Conservation (phyloP, 2,113 vertebrate genomes). For the Melanocharis versteri region DNA sequence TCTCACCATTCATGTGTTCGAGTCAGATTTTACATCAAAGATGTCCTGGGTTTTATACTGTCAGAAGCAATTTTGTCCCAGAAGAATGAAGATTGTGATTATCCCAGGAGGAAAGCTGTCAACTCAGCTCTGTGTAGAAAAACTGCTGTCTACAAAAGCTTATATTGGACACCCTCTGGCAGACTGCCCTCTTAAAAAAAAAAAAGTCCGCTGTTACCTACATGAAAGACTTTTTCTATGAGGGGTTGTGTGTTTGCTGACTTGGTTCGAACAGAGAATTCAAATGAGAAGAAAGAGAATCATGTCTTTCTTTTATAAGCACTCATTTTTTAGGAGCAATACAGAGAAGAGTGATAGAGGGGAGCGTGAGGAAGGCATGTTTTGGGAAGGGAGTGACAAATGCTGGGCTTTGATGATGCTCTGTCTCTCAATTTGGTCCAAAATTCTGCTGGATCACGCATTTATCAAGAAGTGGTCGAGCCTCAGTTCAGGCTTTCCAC, state of each 20-base stretch:
- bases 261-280: not conserved
- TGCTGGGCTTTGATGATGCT: not conserved
- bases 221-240: conserved; percentile 2
- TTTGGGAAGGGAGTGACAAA: not conserved
- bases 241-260: not conserved
- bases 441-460: fast-evolving
- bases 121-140: conserved; percentile 55
- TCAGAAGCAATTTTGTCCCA: conserved; percentile 66
- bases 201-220: conserved; percentile 8
- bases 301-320: not conserved
- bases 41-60: conserved; percentile 62
- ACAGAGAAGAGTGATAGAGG: not conserved
- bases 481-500: not conserved
- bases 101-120: conserved; percentile 62
- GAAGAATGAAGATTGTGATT: conserved; percentile 61
- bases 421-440: not conserved
- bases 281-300: not conserved
- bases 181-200: conserved; percentile 20
- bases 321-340: not conserved
- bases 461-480: not conserved
- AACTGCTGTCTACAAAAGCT: conserved; percentile 53
- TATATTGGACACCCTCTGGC: conserved; percentile 52
- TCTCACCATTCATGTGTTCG: conserved; percentile 48
- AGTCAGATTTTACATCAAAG: conserved; percentile 66
- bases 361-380: not conserved